Evolutionary conservation across 2,113 vertebrate genomes (phyloP), one percentile per base, ranked within the genome.

Genomic region (Paratilapia polleni): DNA sequence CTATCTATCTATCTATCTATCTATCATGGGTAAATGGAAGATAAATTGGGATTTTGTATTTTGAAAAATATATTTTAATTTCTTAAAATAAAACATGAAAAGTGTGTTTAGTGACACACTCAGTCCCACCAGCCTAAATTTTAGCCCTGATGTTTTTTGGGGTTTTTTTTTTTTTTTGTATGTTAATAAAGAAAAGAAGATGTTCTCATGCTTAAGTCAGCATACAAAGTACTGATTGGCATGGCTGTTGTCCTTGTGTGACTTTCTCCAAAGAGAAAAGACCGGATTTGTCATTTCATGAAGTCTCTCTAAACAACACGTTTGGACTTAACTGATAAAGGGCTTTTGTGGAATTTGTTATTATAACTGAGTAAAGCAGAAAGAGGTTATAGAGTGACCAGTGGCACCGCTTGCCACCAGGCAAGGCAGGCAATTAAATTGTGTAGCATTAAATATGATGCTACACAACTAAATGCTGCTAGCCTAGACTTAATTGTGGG

Each of bases 1-100:
- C 78, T 78, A 56, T 84, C 78, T 78, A 56, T 86, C 84, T 61
- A 68, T 89, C 77, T 77, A 64, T 84, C 22, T 20, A 13, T 34
- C 26, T 7, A 54, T 81, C 24, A 54, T 57, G 9, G 54, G 20
- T 56, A 56, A 56, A 56, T 22, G 4, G 3, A 3, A 22, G 8
- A 56, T 22, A 9, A 22, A 12, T 8, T 57, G 5, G 54, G 54
- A n/a, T 56, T n/a, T 54, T 54, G 3, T 54, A 7, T 54, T 20
- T n/a, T 54, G 19, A 4, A 5, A 49, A n/a, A n/a, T 56, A 56
- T n/a, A 56, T n/a, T n/a, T 56, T 11, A n/a, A n/a, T 5, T 56
- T 5, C 54, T 56, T 56, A 10, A n/a, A 56, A n/a, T n/a, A 56
- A 19, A 52, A 52, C 6, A 52, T 52, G 14, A 14, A 66, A 66